Evolutionary conservation across 1,140 invertebrate species (phyloP).

Genomic region (Drosophila grimshawi): DNA sequence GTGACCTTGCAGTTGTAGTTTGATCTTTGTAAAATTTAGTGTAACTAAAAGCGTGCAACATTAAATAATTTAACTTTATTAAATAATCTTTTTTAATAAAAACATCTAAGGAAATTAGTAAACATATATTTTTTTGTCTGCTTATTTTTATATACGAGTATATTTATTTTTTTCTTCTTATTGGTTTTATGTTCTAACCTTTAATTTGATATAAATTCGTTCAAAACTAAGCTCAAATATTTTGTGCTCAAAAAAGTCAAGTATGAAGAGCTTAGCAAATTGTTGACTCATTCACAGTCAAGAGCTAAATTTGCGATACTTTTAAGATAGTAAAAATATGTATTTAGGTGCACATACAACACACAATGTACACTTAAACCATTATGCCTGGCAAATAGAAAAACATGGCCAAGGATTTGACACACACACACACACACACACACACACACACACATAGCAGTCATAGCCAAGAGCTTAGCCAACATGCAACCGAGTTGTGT

Average conservation of each 20-base stretch:
- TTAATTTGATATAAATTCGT: background rate
- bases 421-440: conserved; percentile 16
- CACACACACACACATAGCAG: background rate
- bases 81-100: too few species aligned
- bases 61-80: too few species aligned
- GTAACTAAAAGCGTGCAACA: too few species aligned
- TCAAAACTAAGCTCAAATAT: background rate
- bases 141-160: too few species aligned
- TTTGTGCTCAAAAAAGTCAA: too few species aligned
- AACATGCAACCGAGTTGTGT: conserved; percentile 7
- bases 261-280: conserved; percentile 6
- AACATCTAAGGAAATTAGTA: too few species aligned
- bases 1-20: too few species aligned
- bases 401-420: conserved; percentile 22
- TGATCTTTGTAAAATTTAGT: too few species aligned
- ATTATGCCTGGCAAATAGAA: conserved; percentile 31
- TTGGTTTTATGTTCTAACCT: too few species aligned
- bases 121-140: too few species aligned
- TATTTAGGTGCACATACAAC: background rate
- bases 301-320: conserved; percentile 4
- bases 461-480: conserved; percentile 25
- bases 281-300: conserved; percentile 13
- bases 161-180: too few species aligned
- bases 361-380: conserved; percentile 5
- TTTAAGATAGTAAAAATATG: conserved; percentile 1